phyloP scores from a whole-genome alignment of 2,888 invertebrate genomes.

The Platycnemis pennipes region DNA sequence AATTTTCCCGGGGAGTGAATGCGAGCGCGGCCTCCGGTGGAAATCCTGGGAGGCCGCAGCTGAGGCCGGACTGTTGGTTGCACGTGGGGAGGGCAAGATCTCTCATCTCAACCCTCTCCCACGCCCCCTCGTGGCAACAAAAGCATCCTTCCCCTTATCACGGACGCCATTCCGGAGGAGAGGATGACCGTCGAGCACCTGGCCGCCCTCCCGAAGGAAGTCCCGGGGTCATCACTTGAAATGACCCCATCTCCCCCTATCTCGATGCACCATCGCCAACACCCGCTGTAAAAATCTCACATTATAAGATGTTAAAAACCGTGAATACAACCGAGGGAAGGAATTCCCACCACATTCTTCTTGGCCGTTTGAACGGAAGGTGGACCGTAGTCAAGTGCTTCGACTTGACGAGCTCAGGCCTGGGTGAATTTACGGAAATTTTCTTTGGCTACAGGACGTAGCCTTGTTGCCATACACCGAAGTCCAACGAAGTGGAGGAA shows the following conservation, averaged over 20 bases:
- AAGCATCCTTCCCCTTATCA: neutral
- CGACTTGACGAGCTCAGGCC: no score
- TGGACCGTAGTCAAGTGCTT: no score
- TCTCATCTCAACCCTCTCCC: neutral
- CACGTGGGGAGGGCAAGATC: neutral
- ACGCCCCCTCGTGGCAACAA: neutral
- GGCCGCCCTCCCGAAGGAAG: neutral
- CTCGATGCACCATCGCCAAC: slow-evolving; percentile 45
- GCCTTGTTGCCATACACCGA: no score
- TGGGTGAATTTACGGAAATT: no score
- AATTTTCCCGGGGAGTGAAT: neutral
- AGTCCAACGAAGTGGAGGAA: no score
- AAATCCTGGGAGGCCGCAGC: neutral
- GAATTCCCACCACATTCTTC: neutral
- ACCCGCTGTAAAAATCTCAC: slow-evolving; percentile 51
- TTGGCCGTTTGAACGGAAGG: no score
- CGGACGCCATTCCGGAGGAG: neutral
- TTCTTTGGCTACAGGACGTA: no score
- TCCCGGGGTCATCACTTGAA: slow-evolving; percentile 12
- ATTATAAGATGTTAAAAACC: slow-evolving; percentile 33
- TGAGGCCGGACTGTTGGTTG: neutral
- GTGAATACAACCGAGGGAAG: neutral
- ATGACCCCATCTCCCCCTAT: neutral
- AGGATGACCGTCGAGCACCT: neutral
- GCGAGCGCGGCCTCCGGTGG: neutral